These are phyloP conservation scores for Creontiades dilutus DNA, from an alignment of 2,888 invertebrate genomes.

Conservation along the genomic window DNA sequence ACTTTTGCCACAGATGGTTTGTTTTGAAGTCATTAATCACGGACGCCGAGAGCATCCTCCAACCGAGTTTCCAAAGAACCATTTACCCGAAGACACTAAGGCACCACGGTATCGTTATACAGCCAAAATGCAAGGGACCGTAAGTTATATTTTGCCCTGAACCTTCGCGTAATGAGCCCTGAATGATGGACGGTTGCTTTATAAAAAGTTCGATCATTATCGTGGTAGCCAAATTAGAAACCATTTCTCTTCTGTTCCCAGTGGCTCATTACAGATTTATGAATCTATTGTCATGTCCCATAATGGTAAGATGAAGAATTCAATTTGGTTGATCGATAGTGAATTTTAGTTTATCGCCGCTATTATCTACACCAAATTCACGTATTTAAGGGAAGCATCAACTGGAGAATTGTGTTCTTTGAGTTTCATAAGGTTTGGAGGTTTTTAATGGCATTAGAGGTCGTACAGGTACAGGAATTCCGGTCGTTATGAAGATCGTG, in stretches of 20 bases:
- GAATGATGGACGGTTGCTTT: not conserved
- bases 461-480: too few relatives aligned
- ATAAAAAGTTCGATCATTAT: not conserved
- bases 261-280: too few relatives aligned
- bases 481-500: too few relatives aligned
- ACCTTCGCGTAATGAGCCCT: slow-evolving; percentile 12
- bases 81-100: not conserved
- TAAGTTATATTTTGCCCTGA: not conserved
- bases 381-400: too few relatives aligned
- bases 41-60: not conserved
- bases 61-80: not conserved
- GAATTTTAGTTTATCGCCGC: too few relatives aligned
- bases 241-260: not conserved
- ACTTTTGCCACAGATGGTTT: slow-evolving; percentile 19
- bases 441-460: too few relatives aligned
- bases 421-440: too few relatives aligned
- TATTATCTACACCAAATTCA: too few relatives aligned
- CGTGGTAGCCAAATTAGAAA: not conserved
- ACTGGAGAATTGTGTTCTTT: too few relatives aligned
- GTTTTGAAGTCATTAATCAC: slow-evolving; percentile 5
- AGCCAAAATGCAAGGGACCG: not conserved
- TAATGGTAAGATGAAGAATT: too few relatives aligned
- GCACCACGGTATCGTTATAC: not conserved
- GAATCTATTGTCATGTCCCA: too few relatives aligned
- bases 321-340: too few relatives aligned